Percentiles rank a stretch among this genome's conserved stretches.
Evolutionary conservation across 2,888 invertebrate genomes (phyloP).

Genomic region (Pecten maximus): DNA sequence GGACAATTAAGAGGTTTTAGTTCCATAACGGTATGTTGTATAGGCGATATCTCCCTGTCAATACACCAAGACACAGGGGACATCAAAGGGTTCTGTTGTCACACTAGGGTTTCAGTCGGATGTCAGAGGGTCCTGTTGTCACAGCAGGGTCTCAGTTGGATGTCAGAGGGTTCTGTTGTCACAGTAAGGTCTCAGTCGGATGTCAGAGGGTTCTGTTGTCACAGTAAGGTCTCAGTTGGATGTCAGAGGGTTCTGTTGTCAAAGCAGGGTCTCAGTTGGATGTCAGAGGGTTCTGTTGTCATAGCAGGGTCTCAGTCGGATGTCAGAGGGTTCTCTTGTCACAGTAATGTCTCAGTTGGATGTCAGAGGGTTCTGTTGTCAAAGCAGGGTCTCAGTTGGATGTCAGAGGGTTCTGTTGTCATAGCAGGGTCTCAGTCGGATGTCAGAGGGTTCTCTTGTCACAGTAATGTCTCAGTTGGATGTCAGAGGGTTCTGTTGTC

Average conservation of each 20-base stretch:
- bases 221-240: background rate
- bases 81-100: background rate
- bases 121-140: background rate
- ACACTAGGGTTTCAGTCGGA: background rate
- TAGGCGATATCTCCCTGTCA: background rate
- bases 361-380: too few relatives aligned
- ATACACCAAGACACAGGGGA: background rate
- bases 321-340: too few relatives aligned
- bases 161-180: background rate
- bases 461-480: too few relatives aligned
- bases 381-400: too few relatives aligned
- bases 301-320: too few relatives aligned
- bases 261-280: too few relatives aligned
- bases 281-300: too few relatives aligned
- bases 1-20: background rate
- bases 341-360: too few relatives aligned
- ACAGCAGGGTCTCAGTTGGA: background rate
- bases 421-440: too few relatives aligned
- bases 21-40: background rate
- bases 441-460: too few relatives aligned
- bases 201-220: background rate
- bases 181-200: background rate
- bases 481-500: too few relatives aligned
- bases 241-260: background rate
- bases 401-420: too few relatives aligned